These are phyloP conservation scores for Catostylus mosaicus DNA, from an alignment of 30 jellyfish, hydroid and myxozoan genomes.

Conservation along the genomic window DNA sequence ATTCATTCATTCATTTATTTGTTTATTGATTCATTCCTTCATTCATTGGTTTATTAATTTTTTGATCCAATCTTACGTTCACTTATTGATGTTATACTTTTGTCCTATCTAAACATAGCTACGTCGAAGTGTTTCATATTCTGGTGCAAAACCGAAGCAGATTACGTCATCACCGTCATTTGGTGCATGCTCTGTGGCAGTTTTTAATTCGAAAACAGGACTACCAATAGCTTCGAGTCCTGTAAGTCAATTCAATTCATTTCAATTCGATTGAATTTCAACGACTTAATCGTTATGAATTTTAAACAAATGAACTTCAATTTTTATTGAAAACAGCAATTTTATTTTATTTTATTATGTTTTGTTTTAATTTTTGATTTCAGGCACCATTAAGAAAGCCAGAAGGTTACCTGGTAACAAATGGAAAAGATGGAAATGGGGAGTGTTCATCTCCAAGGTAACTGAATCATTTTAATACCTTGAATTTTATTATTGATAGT, in stretches of 20 bases:
- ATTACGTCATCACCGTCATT: constrained; percentile 54
- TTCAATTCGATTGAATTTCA: neutral
- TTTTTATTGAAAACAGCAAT: neutral
- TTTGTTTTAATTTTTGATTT: neutral
- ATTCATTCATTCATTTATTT: no score
- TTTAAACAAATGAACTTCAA: neutral
- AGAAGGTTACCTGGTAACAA: constrained; percentile 22
- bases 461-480: neutral
- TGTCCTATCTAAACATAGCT: no score
- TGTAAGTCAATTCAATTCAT: constrained; percentile 39
- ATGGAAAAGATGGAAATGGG: constrained; percentile 14
- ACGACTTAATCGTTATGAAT: neutral
- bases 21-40: no score
- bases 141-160: constrained; percentile 57
- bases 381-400: constrained; percentile 71
- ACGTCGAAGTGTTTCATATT: constrained; percentile 48
- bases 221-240: constrained; percentile 95
- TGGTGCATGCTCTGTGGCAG: constrained; percentile 84
- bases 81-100: no score
- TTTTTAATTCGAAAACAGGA: constrained; percentile 83
- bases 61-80: neutral
- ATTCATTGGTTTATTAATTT: no score
- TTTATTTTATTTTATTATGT: no score
- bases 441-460: constrained; percentile 13
- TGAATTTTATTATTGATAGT: no score